A percentile compares a stretch with the other conserved stretches of the same genome.
Conservation (phyloP, 2,888 invertebrate genomes). For the Eumerus sabulonum region DNA sequence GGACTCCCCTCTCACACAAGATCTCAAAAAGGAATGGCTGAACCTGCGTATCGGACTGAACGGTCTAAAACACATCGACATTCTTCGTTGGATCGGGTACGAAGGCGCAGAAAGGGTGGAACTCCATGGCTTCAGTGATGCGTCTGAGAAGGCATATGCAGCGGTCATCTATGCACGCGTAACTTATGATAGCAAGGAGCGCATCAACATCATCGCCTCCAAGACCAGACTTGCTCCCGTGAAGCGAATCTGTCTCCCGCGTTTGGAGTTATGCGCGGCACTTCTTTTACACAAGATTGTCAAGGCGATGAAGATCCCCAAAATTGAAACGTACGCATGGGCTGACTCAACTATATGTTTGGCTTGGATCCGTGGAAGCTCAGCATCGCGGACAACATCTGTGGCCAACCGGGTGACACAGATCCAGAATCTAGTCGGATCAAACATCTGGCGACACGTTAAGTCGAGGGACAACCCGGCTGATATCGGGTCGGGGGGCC, state of each 20-base stretch:
- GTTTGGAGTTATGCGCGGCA: no score
- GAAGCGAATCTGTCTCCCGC: conserved; percentile 3
- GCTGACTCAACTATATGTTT: conserved; percentile 9
- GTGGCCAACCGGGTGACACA: no score
- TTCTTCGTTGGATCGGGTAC: not conserved
- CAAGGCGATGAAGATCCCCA: not conserved
- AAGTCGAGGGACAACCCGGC: no score
- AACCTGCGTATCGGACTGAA: no score
- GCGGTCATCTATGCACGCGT: no score
- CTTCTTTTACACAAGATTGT: not conserved
- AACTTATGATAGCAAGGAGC: no score
- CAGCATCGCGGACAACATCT: not conserved
- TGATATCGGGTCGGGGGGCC: not conserved
- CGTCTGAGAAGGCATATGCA: no score
- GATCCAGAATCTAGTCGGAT: not conserved
- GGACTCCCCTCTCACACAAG: not conserved
- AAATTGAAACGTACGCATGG: conserved; percentile 2
- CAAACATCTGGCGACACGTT: not conserved
- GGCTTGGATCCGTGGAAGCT: no score
- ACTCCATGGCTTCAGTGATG: conserved; percentile 1
- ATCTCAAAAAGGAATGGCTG: not conserved
- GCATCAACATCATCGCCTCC: not conserved
- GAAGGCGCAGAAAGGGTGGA: not conserved
- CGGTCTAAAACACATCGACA: conserved; percentile 5
- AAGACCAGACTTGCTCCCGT: conserved; percentile 7